Evolutionary conservation across 2,888 invertebrate species (phyloP).

Genomic region (Drosophila cognata): DNA sequence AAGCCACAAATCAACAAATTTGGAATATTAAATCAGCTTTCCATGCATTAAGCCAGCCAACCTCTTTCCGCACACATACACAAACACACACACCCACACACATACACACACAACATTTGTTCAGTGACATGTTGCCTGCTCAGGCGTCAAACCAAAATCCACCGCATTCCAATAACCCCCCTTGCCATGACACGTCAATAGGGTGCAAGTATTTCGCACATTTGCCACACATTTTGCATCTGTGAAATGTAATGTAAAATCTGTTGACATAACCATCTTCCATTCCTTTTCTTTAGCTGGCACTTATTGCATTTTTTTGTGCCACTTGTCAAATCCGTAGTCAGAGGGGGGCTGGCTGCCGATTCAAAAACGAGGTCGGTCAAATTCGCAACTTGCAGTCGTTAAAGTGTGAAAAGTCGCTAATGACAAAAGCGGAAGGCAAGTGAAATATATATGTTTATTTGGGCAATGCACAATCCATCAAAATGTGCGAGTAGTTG

Average conservation of each 20-base stretch:
- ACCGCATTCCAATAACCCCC: not conserved
- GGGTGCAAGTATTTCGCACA: constrained; percentile 49
- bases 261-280: constrained; percentile 49
- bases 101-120: constrained; percentile 13
- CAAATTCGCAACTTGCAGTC: constrained; percentile 48
- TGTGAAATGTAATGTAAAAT: constrained; percentile 68
- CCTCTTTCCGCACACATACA: not conserved
- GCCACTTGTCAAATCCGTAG: constrained; percentile 46
- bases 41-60: not conserved
- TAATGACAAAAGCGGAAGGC: constrained; percentile 3
- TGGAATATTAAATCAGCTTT: not conserved
- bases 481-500: constrained; percentile 43
- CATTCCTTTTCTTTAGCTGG: constrained; percentile 46
- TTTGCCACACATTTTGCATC: constrained; percentile 59
- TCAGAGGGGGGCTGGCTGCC: not conserved
- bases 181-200: not conserved
- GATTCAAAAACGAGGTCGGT: constrained; percentile 14
- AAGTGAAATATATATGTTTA: constrained; percentile 9
- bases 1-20: constrained; percentile 1
- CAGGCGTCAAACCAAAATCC: constrained; percentile 16
- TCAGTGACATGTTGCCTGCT: constrained; percentile 40
- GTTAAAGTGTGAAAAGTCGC: constrained; percentile 43
- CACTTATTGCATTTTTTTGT: constrained; percentile 74
- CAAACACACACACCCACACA: not conserved
- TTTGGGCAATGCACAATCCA: constrained; percentile 36